phyloP scores from a whole-genome alignment of 1,140 invertebrate species.

The Portunus trituberculatus region DNA sequence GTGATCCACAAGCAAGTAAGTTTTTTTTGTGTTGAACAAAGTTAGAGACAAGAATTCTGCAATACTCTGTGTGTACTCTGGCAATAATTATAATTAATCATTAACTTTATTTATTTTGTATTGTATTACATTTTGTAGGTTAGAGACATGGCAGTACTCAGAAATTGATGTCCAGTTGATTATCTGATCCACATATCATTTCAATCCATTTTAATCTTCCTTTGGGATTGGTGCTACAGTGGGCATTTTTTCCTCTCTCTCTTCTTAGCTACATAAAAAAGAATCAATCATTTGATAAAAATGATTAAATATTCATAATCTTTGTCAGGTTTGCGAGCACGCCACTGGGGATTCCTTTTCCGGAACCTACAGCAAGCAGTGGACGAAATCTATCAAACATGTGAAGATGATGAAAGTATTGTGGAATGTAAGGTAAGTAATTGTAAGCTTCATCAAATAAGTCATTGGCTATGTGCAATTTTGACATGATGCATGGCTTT shows the following conservation, averaged over 20 bases:
- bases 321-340: conserved; percentile 60
- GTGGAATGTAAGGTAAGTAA: conserved; percentile 84
- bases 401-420: conserved; percentile 85
- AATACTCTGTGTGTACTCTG: too few species aligned
- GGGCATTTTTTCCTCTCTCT: background rate
- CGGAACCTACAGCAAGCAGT: conserved; percentile 95
- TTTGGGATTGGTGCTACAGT: background rate
- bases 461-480: too few species aligned
- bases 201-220: too few species aligned
- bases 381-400: conserved; percentile 86
- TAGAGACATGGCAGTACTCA: too few species aligned
- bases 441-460: background rate
- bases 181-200: too few species aligned
- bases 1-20: conserved; percentile 64
- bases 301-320: background rate
- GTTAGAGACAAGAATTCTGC: too few species aligned
- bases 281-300: too few species aligned
- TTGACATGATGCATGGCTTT: conserved; percentile 31
- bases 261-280: too few species aligned
- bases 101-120: too few species aligned
- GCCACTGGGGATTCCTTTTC: conserved; percentile 97
- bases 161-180: too few species aligned
- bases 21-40: background rate
- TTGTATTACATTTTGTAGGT: too few species aligned
- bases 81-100: too few species aligned